phyloP scores from a whole-genome alignment of 1,140 invertebrate species.

The Olivierus martensii region DNA sequence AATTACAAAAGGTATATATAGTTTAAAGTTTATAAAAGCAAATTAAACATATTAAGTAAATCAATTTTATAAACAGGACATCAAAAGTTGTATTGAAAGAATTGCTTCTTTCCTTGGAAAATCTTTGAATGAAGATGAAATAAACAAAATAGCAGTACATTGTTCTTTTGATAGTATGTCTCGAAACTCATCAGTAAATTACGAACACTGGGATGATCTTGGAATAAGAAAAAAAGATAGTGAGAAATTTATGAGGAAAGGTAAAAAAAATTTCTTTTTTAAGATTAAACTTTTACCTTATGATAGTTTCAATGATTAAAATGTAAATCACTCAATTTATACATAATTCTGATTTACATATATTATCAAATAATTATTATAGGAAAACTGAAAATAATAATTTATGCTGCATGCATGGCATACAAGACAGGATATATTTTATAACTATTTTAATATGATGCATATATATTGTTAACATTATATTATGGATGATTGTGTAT shows the following conservation, averaged over 20 bases:
- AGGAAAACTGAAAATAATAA: too few species aligned
- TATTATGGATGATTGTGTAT: too few species aligned
- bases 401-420: too few species aligned
- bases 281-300: too few species aligned
- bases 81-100: conserved; percentile 27
- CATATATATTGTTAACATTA: too few species aligned
- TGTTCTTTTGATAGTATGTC: conserved; percentile 37
- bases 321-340: not conserved
- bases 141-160: conserved; percentile 28
- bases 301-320: too few species aligned
- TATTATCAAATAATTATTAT: too few species aligned
- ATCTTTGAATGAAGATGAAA: conserved; percentile 24
- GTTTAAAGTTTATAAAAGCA: too few species aligned
- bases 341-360: not conserved
- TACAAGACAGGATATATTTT: too few species aligned
- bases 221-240: conserved; percentile 30
- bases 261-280: conserved; percentile 16
- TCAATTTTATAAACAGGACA: conserved; percentile 23
- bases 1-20: conserved; percentile 11
- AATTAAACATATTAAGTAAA: too few species aligned
- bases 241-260: conserved; percentile 34
- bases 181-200: conserved; percentile 35
- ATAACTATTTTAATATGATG: too few species aligned
- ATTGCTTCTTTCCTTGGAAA: conserved; percentile 36
- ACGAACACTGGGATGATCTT: conserved; percentile 34